Conservation (phyloP, 2,888 invertebrate genomes). For the Eurois occulta region DNA sequence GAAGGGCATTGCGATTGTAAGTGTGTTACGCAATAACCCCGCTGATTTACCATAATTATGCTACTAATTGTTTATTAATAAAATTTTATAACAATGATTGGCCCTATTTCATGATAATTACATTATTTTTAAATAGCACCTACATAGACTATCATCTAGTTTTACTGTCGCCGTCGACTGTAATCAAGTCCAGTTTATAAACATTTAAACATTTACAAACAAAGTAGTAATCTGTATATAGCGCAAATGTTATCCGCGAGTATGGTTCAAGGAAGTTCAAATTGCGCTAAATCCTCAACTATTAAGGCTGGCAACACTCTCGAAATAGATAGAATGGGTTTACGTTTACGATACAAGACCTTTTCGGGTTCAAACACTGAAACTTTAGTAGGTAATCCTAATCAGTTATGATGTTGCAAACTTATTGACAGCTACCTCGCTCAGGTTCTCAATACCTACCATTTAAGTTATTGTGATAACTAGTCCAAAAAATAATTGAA, state of each 20-base stretch:
- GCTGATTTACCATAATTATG: not conserved
- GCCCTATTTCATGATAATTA: not conserved
- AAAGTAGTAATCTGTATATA: conserved; percentile 45
- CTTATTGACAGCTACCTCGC: not conserved
- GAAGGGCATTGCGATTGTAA: not conserved
- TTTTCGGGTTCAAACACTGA: not conserved
- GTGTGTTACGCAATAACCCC: not conserved
- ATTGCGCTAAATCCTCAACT: conserved; percentile 42
- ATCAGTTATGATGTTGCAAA: conserved; percentile 5
- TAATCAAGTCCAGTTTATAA: conserved; percentile 19
- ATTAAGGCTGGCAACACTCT: conserved; percentile 36
- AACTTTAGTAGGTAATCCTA: not conserved
- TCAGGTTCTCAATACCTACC: not conserved
- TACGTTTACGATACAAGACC: not conserved
- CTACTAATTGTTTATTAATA: not conserved
- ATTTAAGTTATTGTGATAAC: not conserved
- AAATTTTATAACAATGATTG: not conserved
- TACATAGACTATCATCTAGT: not conserved
- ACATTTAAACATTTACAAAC: no score
- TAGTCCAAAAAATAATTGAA: not conserved
- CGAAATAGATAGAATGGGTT: conserved; percentile 19
- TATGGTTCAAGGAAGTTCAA: conserved; percentile 60
- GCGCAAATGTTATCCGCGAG: conserved; percentile 30
- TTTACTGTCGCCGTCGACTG: not conserved
- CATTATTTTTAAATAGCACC: not conserved